Evolutionary conservation across 2,113 vertebrate genomes (phyloP).

Genomic region (Gasterosteus aculeatus): DNA sequence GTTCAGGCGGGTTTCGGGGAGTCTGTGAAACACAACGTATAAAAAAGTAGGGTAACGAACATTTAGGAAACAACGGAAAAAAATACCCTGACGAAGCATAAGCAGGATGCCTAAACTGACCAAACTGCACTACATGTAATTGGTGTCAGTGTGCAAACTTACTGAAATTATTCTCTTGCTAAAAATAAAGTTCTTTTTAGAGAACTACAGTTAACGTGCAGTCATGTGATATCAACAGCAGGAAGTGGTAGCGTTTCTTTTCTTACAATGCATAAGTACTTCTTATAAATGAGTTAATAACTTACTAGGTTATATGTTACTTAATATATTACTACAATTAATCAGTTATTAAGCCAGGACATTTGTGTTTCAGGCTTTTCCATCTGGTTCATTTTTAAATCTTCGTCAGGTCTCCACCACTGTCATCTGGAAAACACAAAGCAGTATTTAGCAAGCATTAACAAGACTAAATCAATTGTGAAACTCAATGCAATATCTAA

Average conservation of each 20-base stretch:
- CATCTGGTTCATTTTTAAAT: background rate
- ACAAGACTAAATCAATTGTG: background rate
- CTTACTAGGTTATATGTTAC: too few relatives aligned
- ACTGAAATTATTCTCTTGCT: background rate
- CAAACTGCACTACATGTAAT: background rate
- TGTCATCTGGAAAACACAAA: background rate
- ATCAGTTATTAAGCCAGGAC: too few relatives aligned
- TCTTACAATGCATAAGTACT: background rate
- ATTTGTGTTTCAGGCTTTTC: background rate
- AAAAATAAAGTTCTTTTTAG: background rate
- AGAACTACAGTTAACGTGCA: background rate
- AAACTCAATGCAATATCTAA: too few relatives aligned
- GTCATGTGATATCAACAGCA: background rate
- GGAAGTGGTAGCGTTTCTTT: background rate
- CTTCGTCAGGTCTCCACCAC: background rate
- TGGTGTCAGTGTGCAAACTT: background rate
- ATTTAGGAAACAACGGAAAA: background rate
- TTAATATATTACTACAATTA: too few relatives aligned
- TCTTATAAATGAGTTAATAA: background rate
- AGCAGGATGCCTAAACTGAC: background rate
- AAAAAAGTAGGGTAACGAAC: background rate
- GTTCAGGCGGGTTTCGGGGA: background rate
- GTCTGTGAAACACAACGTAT: background rate
- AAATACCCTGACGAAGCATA: background rate
- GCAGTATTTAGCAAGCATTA: too few relatives aligned